Evolutionary conservation across 2,113 vertebrate species (phyloP).

Genomic region (Puffinus mauretanicus): DNA sequence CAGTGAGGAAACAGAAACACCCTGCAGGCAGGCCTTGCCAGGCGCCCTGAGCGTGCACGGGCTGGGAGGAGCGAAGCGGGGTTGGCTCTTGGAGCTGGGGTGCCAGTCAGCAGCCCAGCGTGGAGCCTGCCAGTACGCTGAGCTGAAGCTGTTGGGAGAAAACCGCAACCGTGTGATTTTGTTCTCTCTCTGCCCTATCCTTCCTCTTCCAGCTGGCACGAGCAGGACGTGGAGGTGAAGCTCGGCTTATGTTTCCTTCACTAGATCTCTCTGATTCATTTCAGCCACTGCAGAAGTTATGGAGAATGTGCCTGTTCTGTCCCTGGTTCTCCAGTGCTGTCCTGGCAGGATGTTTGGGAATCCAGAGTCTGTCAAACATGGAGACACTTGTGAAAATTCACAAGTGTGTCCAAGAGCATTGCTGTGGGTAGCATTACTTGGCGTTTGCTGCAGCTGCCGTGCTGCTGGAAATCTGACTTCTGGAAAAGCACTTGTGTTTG

Average conservation of each 20-base stretch:
- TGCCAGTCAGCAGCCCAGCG: background rate
- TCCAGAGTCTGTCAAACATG: background rate
- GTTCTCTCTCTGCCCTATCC: background rate
- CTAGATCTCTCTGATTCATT: background rate
- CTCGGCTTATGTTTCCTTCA: background rate
- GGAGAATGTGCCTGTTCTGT: background rate
- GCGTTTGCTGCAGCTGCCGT: background rate
- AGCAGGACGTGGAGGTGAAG: background rate
- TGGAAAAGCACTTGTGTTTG: background rate
- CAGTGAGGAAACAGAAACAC: background rate
- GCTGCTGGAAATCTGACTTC: background rate
- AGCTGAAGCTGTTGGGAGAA: background rate
- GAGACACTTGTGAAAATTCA: background rate
- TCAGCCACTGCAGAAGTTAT: background rate
- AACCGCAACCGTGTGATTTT: background rate
- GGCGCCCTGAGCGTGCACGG: rapidly evolving
- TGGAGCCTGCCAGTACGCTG: background rate
- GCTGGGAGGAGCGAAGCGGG: background rate
- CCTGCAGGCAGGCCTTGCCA: background rate
- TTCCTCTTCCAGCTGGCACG: background rate
- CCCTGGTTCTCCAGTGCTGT: background rate
- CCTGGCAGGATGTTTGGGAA: background rate
- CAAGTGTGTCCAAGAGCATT: rapidly evolving
- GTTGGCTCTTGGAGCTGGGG: background rate
- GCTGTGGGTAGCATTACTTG: background rate